Percentiles rank a stretch among this genome's conserved stretches.
These are phyloP conservation scores for Cheilosia soror DNA, from an alignment of 2,888 invertebrate genomes.

Conservation along the genomic window DNA sequence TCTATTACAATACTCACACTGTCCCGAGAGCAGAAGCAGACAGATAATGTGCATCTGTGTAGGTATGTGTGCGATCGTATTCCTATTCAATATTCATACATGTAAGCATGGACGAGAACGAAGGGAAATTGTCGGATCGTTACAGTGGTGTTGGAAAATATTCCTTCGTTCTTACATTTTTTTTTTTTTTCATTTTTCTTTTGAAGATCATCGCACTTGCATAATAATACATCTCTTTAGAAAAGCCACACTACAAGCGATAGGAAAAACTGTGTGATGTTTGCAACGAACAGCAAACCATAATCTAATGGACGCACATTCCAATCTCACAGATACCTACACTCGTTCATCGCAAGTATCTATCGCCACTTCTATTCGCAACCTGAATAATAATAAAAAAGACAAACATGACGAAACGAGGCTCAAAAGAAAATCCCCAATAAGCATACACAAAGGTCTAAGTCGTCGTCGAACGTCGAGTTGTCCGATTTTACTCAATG, in stretches of 20 bases:
- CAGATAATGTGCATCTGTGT: neutral
- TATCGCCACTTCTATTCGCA: conserved; percentile 50
- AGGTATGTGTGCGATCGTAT: neutral
- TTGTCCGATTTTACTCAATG: conserved; percentile 70
- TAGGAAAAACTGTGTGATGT: conserved; percentile 10
- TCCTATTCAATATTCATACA: conserved; percentile 51
- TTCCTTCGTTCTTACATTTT: conserved; percentile 19
- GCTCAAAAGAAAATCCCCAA: conserved; percentile 65
- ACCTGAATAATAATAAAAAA: conserved; percentile 68
- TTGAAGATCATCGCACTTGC: conserved; percentile 68
- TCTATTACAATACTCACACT: conserved; percentile 69
- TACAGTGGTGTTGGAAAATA: conserved; percentile 64
- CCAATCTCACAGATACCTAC: conserved; percentile 62
- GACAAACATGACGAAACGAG: conserved; percentile 52
- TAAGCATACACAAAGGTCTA: conserved; percentile 68
- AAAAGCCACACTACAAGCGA: conserved; percentile 5
- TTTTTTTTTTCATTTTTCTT: neutral
- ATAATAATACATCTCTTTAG: conserved; percentile 53
- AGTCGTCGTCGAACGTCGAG: conserved; percentile 31
- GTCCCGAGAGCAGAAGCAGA: neutral
- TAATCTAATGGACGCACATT: conserved; percentile 72
- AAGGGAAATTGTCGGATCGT: conserved; percentile 29
- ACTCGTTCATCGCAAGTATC: conserved; percentile 28
- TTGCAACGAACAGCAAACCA: conserved; percentile 46
- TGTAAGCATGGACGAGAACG: conserved; percentile 28